Evolutionary conservation across 2,888 invertebrate genomes (phyloP), one percentile per base, ranked within the genome.

Genomic region (Himalopsyche kuldschensis): DNA sequence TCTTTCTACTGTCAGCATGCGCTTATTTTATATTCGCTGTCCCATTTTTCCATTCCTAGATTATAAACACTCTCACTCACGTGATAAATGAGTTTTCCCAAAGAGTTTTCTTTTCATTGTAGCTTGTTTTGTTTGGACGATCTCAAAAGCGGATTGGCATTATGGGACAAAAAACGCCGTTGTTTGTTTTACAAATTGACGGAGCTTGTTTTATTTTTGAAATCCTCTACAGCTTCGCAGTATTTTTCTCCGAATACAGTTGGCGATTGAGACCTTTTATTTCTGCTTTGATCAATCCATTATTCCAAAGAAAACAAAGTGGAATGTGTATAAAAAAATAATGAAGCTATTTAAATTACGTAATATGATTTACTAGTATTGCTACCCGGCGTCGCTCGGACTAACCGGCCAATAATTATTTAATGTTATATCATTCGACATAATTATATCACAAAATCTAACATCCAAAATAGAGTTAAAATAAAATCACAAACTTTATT

Each of bases 61-160:
- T 79, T 79, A 48, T 46, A 69, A 69, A 69, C 69, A 69, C 69
- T 27, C 69, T 69, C 46, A 80, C 80, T 80, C 32, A 41, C 46
- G 80, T 80, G 80, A 80, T 80, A 75, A 80, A 80, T 80, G 80
- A 80, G 80, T 80, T 80, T 80, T 27, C 80, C 69, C 80, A 35
- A 63, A 32, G 30, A 55, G 75, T 80, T 80, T 80, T 75, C 75
- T 41, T 75, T 80, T 46, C 80, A 80, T 80, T 80, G 80, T 80
- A 35, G 80, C n/a, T 69, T 69, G 80, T 80, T 80, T 80, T 80
- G 80, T 75, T 69, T 80, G 80, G 63, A 31, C 48, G n/a, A 47
- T 41, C 41, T 35, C 78, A n/a, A 20, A 47, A 47, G 78, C 78
- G 78, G 78, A 78, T 47, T 46, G 78, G 78, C 24, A 46, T 78